Percentiles rank a stretch among this genome's conserved stretches.
These are phyloP conservation scores for Rhombomys opimus DNA, from an alignment of 2,113 vertebrate species.

Conservation along the genomic window DNA sequence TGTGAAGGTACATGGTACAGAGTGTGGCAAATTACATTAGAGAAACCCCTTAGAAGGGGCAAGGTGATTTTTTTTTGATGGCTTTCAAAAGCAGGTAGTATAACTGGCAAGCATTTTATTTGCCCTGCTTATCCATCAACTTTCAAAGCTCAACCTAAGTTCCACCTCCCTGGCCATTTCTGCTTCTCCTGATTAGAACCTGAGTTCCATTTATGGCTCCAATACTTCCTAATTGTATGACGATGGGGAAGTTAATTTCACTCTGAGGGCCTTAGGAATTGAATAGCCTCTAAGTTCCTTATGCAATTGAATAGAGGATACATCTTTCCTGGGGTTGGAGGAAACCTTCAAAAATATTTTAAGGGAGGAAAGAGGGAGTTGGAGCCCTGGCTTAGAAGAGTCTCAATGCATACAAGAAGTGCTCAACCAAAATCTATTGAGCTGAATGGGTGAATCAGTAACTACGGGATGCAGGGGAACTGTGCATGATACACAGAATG, in stretches of 20 bases:
- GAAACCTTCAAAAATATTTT: conserved; percentile 54
- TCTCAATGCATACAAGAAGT: conserved; percentile 52
- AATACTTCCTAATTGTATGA: conserved; percentile 31
- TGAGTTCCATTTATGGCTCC: conserved; percentile 36
- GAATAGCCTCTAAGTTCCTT: conserved; percentile 51
- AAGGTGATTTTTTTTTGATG: conserved; percentile 5
- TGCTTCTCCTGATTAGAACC: conserved; percentile 38
- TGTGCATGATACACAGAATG: conserved; percentile 42
- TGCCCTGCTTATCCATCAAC: background rate
- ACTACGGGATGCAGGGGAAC: background rate
- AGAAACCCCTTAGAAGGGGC: conserved; percentile 42
- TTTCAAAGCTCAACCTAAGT: conserved; percentile 47
- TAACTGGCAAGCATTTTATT: conserved; percentile 63
- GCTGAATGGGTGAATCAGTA: conserved; percentile 60
- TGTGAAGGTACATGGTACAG: conserved; percentile 58
- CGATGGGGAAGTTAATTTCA: conserved; percentile 44
- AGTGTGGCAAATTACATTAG: conserved; percentile 46
- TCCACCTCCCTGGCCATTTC: conserved; percentile 26
- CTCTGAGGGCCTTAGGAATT: conserved; percentile 15
- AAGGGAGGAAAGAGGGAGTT: conserved; percentile 60
- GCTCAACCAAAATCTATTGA: conserved; percentile 63
- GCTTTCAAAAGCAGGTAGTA: conserved; percentile 37
- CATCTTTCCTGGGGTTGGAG: conserved; percentile 22
- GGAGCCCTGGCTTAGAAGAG: conserved; percentile 46
- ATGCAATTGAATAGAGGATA: conserved; percentile 24